A percentile compares a stretch with the other conserved stretches of the same genome.
Conservation (phyloP, 2,113 vertebrate genomes). For the Gopherus evgoodei region DNA sequence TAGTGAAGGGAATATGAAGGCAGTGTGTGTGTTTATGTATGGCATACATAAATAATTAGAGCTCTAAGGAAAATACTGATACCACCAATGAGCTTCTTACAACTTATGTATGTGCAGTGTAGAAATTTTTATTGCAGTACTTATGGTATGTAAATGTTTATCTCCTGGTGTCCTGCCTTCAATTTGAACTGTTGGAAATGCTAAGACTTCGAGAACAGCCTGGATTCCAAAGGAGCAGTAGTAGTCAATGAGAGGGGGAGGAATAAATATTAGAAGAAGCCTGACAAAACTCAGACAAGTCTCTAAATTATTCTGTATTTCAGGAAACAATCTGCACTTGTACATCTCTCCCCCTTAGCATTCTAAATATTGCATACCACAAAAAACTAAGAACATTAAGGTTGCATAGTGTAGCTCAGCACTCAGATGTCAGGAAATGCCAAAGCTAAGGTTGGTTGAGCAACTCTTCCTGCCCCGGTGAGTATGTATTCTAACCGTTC, state of each 20-base stretch:
- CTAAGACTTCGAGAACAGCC: not conserved
- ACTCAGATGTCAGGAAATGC: not conserved
- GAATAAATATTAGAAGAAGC: not conserved
- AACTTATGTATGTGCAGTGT: not conserved
- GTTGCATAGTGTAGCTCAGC: not conserved
- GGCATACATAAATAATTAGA: not conserved
- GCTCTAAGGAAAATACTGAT: not conserved
- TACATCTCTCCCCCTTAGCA: not conserved
- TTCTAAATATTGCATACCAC: not conserved
- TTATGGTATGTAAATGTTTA: not conserved
- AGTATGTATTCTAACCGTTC: not conserved
- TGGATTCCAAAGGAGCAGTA: slow-evolving; percentile 27
- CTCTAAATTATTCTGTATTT: not conserved
- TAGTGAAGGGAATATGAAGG: not conserved
- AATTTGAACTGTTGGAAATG: not conserved
- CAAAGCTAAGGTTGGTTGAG: not conserved
- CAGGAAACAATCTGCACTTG: not conserved
- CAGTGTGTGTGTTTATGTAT: not conserved
- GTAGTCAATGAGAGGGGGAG: not conserved
- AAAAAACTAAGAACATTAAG: not conserved
- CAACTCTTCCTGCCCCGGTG: not conserved
- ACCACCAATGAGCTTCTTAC: not conserved
- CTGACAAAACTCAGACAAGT: not conserved
- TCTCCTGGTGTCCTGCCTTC: not conserved
- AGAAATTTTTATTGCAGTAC: not conserved